Evolutionary conservation across 2,113 vertebrate genomes (phyloP).

Genomic region (Amazona vittata): DNA sequence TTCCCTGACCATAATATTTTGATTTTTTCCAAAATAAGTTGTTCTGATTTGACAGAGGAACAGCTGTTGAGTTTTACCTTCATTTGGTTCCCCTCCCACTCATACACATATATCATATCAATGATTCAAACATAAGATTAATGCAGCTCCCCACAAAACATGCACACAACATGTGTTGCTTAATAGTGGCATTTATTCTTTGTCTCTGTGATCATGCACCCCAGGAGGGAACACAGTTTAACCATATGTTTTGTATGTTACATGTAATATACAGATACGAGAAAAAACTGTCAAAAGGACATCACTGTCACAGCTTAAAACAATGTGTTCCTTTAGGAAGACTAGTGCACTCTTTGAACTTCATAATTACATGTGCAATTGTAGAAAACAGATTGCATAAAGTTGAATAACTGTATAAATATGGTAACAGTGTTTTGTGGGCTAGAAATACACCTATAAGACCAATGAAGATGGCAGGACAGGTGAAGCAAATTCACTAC

Average conservation of each 20-base stretch:
- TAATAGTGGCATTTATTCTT: not conserved
- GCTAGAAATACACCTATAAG: conserved; percentile 33
- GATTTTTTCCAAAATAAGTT: not conserved
- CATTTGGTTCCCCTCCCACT: not conserved
- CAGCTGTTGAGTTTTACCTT: not conserved
- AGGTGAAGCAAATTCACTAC: conserved; percentile 35
- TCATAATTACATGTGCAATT: not conserved
- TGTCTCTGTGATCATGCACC: not conserved
- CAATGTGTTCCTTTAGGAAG: not conserved
- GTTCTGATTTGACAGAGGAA: not conserved
- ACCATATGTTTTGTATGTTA: not conserved
- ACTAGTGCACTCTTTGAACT: not conserved
- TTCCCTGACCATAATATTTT: not conserved
- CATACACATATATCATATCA: not conserved
- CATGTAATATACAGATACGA: not conserved
- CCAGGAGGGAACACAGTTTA: not conserved
- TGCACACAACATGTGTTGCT: not conserved
- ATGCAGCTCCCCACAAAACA: not conserved
- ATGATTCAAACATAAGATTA: not conserved
- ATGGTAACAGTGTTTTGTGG: conserved; percentile 51
- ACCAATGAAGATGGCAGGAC: not conserved
- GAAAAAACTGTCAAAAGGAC: not conserved
- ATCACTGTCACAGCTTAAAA: not conserved
- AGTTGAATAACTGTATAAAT: conserved; percentile 43
- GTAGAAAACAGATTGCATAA: conserved; percentile 19